Evolutionary conservation across 2,888 invertebrate species (phyloP).

Genomic region (Craniophora ligustri): DNA sequence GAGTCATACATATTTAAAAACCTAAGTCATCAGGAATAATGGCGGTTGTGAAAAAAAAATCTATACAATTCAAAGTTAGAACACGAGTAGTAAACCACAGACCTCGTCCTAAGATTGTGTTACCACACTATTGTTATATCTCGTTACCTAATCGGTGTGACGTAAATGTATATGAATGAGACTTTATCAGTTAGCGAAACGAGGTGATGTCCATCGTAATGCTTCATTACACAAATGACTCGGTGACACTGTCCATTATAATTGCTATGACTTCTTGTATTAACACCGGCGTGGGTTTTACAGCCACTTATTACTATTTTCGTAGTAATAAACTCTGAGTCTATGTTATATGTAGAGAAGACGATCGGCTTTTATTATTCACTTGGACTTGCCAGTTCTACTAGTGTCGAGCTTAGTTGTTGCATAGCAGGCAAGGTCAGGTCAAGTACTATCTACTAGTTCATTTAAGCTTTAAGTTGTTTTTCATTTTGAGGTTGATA

Average conservation of each 20-base stretch:
- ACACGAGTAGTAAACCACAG: conserved; percentile 74
- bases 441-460: too few relatives aligned
- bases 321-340: conserved; percentile 41
- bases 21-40: not conserved
- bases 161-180: conserved; percentile 42
- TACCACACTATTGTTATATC: conserved; percentile 64
- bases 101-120: conserved; percentile 69
- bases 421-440: too few relatives aligned
- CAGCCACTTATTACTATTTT: conserved; percentile 27
- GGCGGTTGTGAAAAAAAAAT: conserved; percentile 7
- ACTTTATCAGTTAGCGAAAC: conserved; percentile 46
- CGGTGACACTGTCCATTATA: conserved; percentile 49
- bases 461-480: too few relatives aligned
- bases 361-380: too few relatives aligned
- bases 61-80: conserved; percentile 24
- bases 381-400: too few relatives aligned
- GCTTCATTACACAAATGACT: conserved; percentile 50
- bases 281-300: conserved; percentile 41
- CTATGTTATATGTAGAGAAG: conserved; percentile 17
- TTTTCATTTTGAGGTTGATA: conserved; percentile 19
- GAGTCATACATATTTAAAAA: conserved; percentile 34
- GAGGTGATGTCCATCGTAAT: conserved; percentile 28
- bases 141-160: conserved; percentile 60
- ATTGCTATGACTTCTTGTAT: conserved; percentile 40
- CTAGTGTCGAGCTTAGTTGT: too few relatives aligned